Base-by-base conservation (phyloP, 2,113 vertebrate species). In the Asarcornis scutulata region DNA sequence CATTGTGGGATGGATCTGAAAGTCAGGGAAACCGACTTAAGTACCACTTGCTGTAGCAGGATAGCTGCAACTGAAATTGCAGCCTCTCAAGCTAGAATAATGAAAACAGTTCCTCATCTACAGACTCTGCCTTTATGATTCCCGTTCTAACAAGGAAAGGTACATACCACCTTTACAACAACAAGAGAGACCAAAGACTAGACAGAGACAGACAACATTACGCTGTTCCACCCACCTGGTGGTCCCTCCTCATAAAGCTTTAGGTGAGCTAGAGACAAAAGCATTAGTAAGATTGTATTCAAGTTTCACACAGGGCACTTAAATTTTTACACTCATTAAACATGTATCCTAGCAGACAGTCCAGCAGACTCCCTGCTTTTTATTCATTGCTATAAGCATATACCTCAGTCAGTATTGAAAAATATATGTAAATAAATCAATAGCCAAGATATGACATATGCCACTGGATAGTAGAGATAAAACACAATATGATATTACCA, bases 191-290 rank as follows among this genome's bases (percentile, higher is more conserved):
- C 78, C 18, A 27, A 78, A 90, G 67, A 93, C 40, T 69, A 80
- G 46, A 96, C 80, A 93, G 17, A 87, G 59, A 96, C 4, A 7
- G 74, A 96, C 52, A 95, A 95, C 74, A 44, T 71, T 58, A 92
- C 18, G 86, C 58, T 75, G 27, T 71, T 96, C 59, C 75, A 93
- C 83, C 89, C 80, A 96, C 80, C 95, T 94, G 94, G 38, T 81
- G 82, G 87, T 79, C 31, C 60, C 74, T 97, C 84, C 87, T 83
- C 52, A 58, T 26, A 89, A 84, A 89, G 46, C 26, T 80, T 88
- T 62, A 91, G 60, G 83, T 86, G 60, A 73, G 83, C 73, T 91
- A 80, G 11, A 88, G 91, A 79, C 22, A 86, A 93, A 80, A 96
- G 87, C 88, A 46, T 58, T 96, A 76, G 88, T 77, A 91, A 91